Evolutionary conservation across 1,140 invertebrate genomes (phyloP).

Genomic region (Holotrichia oblita): DNA sequence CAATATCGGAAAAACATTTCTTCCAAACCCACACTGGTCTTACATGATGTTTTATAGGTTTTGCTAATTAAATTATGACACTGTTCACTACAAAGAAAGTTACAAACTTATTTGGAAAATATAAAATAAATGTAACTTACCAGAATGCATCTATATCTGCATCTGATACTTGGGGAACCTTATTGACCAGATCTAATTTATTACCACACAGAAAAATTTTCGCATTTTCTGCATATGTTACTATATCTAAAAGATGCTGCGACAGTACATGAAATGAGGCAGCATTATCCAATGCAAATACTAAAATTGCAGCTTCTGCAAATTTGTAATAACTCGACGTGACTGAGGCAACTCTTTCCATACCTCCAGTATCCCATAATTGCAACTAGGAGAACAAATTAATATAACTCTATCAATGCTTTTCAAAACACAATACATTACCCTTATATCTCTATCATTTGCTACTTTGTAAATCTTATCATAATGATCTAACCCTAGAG

Average conservation of each 20-base stretch:
- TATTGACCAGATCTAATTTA: constrained; percentile 81
- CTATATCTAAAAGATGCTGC: constrained; percentile 90
- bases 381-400: constrained; percentile 72
- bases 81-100: constrained; percentile 77
- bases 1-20: constrained; percentile 93
- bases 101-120: too few relatives aligned
- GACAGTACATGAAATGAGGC: constrained; percentile 90
- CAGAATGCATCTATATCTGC: constrained; percentile 91
- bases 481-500: constrained; percentile 90
- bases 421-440: constrained; percentile 61
- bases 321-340: constrained; percentile 95
- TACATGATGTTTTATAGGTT: constrained; percentile 91
- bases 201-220: constrained; percentile 94
- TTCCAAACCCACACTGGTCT: constrained; percentile 84
- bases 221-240: constrained; percentile 91
- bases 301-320: constrained; percentile 89
- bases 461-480: constrained; percentile 78
- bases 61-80: constrained; percentile 90
- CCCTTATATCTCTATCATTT: constrained; percentile 80
- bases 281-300: constrained; percentile 89
- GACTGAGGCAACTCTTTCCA: constrained; percentile 92
- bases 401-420: neutral
- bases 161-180: constrained; percentile 81
- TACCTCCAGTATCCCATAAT: constrained; percentile 93
- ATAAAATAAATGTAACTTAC: too few relatives aligned